Base-by-base conservation (phyloP, 2,797 vertebrate genomes). In the Pangasius macronema region DNA sequence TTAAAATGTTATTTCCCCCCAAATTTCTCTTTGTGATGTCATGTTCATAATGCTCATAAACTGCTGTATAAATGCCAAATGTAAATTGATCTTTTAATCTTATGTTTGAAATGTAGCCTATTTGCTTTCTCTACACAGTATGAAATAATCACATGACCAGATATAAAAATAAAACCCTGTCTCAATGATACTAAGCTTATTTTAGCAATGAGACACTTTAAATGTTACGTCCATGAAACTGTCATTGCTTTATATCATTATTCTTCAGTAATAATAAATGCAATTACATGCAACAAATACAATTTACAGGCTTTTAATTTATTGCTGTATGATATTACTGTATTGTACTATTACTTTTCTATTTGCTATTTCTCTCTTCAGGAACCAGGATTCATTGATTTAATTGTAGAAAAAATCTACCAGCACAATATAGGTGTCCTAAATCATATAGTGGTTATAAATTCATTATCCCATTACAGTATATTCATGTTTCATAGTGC, bases 391-490 rank as follows among this genome's bases (percentile, higher is more conserved):
- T 68, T 83, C 27, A 67, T 67, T 83, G n/a, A 68, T 68, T 82
- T 82, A 27, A 42, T 3, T 63, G 4, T 14, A n/a, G 14, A 63
- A 63, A 63, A 82, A 63, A 63, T 81, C 33, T 27, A 30, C 30
- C 24, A 24, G 5, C 68, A 83, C 42, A 83, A 51, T 36, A 83
- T 20, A 30, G 27, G 22, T 9, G 67, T 67, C 16, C 16, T 49
- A 67, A 68, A 51, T 67, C 36, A 67, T 18, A 27, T 10, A 13
- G 9, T 53, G 46, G 3, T 83, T 83, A 30, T 51, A 9, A 83
- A n/a, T 36, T 83, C 59, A 0, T 67, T 67, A 82, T 67, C 42
- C 61, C 79, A 81, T 82, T 83, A 51, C 46, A 85, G 27, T 76
- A 61, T 75, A 18, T 39, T 84, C 3, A 61, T 75, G 49, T 76